Evolutionary conservation across 1,140 invertebrate genomes (phyloP).

Genomic region (Euwallacea similis): DNA sequence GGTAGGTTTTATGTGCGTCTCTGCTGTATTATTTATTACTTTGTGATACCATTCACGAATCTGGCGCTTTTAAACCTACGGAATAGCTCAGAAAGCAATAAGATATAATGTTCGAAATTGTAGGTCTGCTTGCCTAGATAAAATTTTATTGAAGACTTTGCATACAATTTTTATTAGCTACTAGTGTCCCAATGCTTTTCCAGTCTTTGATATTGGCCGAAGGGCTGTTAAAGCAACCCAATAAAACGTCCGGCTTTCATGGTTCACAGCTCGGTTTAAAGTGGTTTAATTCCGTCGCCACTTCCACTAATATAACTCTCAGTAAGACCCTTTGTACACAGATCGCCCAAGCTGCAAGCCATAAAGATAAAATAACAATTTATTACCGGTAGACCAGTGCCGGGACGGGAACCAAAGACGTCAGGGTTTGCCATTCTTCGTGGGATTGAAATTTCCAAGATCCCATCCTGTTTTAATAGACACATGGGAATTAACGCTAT

Average conservation of each 20-base stretch:
- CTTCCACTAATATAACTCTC: background rate
- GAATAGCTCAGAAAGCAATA: no score
- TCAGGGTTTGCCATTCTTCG: slow-evolving; percentile 3
- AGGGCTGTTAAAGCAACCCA: no score
- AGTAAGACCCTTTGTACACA: background rate
- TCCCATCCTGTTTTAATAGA: no score
- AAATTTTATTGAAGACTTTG: no score
- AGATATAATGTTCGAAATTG: no score
- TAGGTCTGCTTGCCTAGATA: no score
- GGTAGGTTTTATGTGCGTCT: background rate
- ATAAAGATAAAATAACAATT: slow-evolving; percentile 14
- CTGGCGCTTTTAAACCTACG: no score
- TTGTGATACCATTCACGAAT: background rate
- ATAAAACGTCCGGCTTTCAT: no score
- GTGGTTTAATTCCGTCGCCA: background rate
- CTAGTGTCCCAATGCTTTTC: no score
- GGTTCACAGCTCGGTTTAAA: background rate
- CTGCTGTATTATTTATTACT: background rate
- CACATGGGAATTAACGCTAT: background rate
- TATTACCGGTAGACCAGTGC: background rate
- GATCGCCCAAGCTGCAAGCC: background rate
- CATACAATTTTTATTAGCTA: no score
- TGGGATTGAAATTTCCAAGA: background rate
- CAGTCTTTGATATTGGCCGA: no score
- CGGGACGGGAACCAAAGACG: background rate